Base-by-base conservation (phyloP, 1,140 invertebrate species). In the Triops cancriformis region DNA sequence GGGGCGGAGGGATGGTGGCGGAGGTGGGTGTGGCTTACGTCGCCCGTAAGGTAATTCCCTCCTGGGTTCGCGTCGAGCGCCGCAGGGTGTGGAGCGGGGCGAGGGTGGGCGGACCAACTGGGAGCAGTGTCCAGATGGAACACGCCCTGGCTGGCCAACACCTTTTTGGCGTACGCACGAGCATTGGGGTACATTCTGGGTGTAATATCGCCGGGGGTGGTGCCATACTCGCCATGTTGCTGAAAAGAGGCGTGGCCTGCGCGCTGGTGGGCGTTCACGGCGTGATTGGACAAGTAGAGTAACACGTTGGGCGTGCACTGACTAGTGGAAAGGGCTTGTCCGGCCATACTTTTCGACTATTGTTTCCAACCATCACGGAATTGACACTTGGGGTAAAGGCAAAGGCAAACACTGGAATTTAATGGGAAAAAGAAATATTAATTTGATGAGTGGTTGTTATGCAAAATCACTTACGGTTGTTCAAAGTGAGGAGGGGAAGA, bases 331-430 rank as follows among this genome's bases (percentile, higher is more conserved):
- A 64, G n/a, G 7, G 51, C 51, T 64, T 64, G 51, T 64, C 51
- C 51, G 51, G 51, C 51, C 51, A 64, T 64, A 64, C 51, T 64
- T 64, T 64, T 5, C 14, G 23, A 23, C 51, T 14, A 37, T 14
- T 64, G 51, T 14, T 64, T 64, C 51, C 51, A 64, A 64, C 51
- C 51, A 64, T 64, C 51, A 64, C 51, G 51, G 23, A 64, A 64
- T 23, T 64, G 18, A 64, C 51, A 64, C 51, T 64, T 64, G 10
- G 5, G 6, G 23, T n/a, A 64, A n/a, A 64, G 18, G 10, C 43
- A 12, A 23, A 10, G 18, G 14, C 9, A 64, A 64, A 64, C 14
- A 64, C 51, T n/a, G 23, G 23, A 64, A 18, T 12, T 10, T 64
- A 64, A 64, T 64, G 51, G 0, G 14, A 51, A n/a, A 37, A 2